Conservation (phyloP, 92 coral and sea anemone genomes). For the Anthopleura xanthogrammica region DNA sequence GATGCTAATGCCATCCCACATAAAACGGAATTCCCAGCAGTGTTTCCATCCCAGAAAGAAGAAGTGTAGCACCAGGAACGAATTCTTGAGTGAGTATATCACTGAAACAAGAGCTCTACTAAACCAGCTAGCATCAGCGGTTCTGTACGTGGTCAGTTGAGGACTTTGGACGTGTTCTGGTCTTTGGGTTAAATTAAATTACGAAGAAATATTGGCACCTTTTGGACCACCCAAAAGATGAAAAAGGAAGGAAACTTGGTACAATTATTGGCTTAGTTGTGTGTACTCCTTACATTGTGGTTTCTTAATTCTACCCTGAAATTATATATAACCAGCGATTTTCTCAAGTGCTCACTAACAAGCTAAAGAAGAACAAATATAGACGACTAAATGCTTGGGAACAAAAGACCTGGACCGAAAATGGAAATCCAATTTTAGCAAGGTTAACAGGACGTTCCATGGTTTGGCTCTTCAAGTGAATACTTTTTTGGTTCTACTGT, state of each 20-base stretch:
- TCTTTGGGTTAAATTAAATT: conserved; percentile 2
- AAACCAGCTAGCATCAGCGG: background rate
- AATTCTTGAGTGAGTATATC: background rate
- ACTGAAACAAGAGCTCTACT: background rate
- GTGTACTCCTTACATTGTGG: conserved; percentile 3
- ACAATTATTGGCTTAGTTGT: conserved; percentile 31
- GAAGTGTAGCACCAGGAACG: background rate
- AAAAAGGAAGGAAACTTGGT: conserved; percentile 24
- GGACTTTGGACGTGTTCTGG: background rate
- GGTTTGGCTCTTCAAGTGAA: conserved; percentile 5
- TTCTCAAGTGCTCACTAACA: conserved; percentile 2
- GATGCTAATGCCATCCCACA: background rate
- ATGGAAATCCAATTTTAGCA: background rate
- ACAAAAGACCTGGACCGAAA: background rate
- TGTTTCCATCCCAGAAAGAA: background rate
- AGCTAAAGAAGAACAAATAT: background rate
- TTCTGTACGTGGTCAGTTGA: background rate
- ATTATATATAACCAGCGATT: background rate
- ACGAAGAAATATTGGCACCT: background rate
- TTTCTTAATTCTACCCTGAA: background rate
- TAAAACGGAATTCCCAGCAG: conserved; percentile 5
- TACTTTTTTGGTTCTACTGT: background rate
- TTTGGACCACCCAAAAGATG: conserved; percentile 31
- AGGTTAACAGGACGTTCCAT: background rate
- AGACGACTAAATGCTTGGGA: background rate